Conservation (phyloP, 2,888 invertebrate genomes). For the Strigamia crassipes region DNA sequence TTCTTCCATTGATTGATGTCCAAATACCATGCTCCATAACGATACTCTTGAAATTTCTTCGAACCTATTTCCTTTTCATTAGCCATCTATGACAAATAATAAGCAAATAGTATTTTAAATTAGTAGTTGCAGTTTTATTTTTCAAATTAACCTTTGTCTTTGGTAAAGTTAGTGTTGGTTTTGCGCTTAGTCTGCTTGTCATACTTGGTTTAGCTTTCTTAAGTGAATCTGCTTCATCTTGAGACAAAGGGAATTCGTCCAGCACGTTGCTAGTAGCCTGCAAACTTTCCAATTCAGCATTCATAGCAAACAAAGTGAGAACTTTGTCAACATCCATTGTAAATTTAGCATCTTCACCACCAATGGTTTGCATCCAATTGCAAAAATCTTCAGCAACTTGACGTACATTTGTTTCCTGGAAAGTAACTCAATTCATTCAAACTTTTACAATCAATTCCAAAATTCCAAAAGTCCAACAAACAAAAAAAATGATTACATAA, state of each 20-base stretch:
- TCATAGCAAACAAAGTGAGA: not conserved
- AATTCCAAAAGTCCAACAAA: too few relatives aligned
- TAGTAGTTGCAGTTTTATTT: too few relatives aligned
- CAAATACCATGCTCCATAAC: constrained; percentile 4
- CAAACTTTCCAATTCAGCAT: not conserved
- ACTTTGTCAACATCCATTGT: not conserved
- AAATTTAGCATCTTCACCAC: not conserved
- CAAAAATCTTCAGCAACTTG: constrained; percentile 3
- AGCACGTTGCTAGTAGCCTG: not conserved
- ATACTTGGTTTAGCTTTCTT: not conserved
- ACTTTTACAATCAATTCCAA: too few relatives aligned
- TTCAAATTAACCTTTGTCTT: too few relatives aligned
- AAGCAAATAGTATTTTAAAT: too few relatives aligned
- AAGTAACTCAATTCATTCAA: not conserved
- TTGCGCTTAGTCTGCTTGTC: too few relatives aligned
- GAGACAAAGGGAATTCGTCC: not conserved
- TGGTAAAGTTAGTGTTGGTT: too few relatives aligned
- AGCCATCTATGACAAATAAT: too few relatives aligned
- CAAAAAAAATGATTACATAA: too few relatives aligned
- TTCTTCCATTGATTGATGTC: constrained; percentile 15
- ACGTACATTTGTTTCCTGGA: not conserved
- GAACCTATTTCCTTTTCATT: too few relatives aligned
- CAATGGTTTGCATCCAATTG: not conserved
- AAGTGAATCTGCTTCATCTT: not conserved
- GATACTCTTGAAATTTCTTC: not conserved